phyloP scores from a whole-genome alignment of 2,888 invertebrate genomes.

The Aelia acuminata region DNA sequence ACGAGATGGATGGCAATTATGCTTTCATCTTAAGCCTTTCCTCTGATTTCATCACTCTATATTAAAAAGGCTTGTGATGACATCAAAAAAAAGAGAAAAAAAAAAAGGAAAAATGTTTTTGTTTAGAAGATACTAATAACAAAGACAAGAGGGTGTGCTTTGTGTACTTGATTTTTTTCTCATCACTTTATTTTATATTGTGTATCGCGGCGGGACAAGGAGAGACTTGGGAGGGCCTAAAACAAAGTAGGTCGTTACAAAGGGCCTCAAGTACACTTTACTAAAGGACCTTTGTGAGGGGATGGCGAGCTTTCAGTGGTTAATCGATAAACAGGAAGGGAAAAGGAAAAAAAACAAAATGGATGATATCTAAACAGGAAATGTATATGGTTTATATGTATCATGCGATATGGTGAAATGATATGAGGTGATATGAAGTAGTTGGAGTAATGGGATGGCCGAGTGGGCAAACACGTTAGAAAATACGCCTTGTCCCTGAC shows the following conservation, averaged over 20 bases:
- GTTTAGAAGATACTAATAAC: slow-evolving; percentile 6
- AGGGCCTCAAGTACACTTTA: slow-evolving; percentile 24
- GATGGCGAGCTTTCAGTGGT: not conserved
- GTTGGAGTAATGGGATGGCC: too few relatives aligned
- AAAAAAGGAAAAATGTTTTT: too few relatives aligned
- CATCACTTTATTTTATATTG: not conserved
- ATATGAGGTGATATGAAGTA: not conserved
- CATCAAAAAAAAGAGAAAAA: not conserved
- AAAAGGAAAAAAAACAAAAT: not conserved
- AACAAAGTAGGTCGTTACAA: slow-evolving; percentile 24
- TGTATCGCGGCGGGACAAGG: not conserved
- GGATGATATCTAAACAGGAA: not conserved
- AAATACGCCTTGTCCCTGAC: not conserved
- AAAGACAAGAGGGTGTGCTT: not conserved
- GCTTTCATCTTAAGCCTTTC: not conserved
- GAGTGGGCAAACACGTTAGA: not conserved
- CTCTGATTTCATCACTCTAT: not conserved
- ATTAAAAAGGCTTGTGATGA: not conserved
- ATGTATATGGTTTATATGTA: not conserved
- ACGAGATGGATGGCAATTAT: not conserved
- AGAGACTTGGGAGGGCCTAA: not conserved
- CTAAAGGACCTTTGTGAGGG: not conserved
- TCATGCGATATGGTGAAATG: not conserved
- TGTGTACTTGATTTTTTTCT: not conserved
- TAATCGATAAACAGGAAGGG: not conserved